Base-by-base conservation (phyloP, 2,888 invertebrate genomes). In the Elmis aenea region DNA sequence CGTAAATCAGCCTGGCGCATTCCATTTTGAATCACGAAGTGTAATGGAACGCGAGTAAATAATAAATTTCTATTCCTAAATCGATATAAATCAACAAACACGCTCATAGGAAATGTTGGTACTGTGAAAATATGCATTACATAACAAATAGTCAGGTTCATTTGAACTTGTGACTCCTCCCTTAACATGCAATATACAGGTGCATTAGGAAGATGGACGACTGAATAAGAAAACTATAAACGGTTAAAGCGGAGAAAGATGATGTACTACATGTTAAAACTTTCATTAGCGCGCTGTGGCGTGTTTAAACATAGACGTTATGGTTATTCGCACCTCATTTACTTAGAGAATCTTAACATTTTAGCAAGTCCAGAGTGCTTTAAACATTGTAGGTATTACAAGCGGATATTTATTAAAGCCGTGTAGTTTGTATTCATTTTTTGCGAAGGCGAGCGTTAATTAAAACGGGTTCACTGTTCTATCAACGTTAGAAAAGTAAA, bases 11-110 rank as follows among this genome's bases (percentile, higher is more conserved):
- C n/a, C n/a, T n/a, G n/a, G n/a, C n/a, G n/a, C n/a, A n/a, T n/a
- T n/a, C n/a, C n/a, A n/a, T 18, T 18, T 18, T 6, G 13, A 13
- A 25, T 33, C 33, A 33, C 33, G 33, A 33, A 9, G 21, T 6
- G 26, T 13, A 39, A 34, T 39, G 41, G 37, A 41, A 43, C 45
- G 35, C 39, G 43, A 46, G 44, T 43, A 38, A 46, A 45, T 47
- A 38, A 33, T 26, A 26, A 35, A 36, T 35, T 33, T 20, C 24
- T 41, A 51, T 51, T 46, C 42, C 45, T 31, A 42, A 33, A 45
- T 47, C 46, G 49, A 51, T 51, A 49, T 46, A 51, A 51, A 51
- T 51, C 51, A 37, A 37, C 22, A 38, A 37, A 47, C 46, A 49
- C 45, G 45, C 41, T 47, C 38, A 38, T 36, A 44, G 46, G 48